Evolutionary conservation across 2,113 vertebrate genomes (phyloP).

Genomic region (Micronycteris hirsuta): DNA sequence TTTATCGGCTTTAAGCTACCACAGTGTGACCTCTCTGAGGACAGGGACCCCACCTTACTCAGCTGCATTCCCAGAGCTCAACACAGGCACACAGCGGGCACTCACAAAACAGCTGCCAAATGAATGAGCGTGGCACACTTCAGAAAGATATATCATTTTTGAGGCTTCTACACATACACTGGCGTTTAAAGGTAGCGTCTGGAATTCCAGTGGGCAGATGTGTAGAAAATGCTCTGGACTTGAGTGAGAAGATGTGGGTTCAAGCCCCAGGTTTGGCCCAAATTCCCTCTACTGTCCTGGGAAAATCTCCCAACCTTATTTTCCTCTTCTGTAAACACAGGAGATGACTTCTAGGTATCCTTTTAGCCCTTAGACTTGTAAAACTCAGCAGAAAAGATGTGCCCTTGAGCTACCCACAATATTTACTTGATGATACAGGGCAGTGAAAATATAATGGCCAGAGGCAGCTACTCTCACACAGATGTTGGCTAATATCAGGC

Average conservation of each 20-base stretch:
- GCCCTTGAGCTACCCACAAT: background rate
- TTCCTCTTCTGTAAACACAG: background rate
- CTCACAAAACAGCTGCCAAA: background rate
- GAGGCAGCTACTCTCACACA: background rate
- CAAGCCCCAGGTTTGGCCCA: background rate
- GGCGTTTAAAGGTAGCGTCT: background rate
- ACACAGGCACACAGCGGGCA: background rate
- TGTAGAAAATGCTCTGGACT: background rate
- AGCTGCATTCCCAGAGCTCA: background rate
- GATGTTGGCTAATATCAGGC: background rate
- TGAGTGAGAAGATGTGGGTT: background rate
- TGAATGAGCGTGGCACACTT: background rate
- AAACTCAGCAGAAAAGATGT: background rate
- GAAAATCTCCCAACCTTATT: background rate
- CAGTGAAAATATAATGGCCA: background rate
- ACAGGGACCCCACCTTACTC: background rate
- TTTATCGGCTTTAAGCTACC: background rate
- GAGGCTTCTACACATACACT: background rate
- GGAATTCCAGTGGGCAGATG: background rate
- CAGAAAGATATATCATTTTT: background rate
- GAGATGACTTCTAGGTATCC: background rate
- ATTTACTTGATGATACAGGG: slow-evolving; percentile 5
- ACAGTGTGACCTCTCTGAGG: background rate
- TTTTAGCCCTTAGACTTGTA: background rate
- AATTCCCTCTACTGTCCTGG: background rate